Evolutionary conservation across 2,888 invertebrate species (phyloP), one percentile per base, ranked within the genome.

Genomic region (Brachyptera putata): DNA sequence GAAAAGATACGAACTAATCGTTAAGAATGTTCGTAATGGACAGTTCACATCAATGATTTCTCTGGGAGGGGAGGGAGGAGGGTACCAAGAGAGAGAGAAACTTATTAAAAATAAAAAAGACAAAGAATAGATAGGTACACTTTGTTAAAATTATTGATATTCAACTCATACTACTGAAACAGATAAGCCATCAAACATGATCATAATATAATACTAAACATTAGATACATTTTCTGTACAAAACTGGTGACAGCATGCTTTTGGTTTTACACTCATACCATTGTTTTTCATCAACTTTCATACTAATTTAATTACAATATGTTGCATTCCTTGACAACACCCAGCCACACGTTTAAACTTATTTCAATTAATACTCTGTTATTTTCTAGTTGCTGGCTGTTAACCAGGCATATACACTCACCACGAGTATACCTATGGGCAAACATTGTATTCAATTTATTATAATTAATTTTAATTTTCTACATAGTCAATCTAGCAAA

Each of bases 61-160:
- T n/a, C 4, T 5, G 39, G 39, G 39, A 16, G 39, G 39, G 39
- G 39, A 39, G 16, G 39, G 39, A 3, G 13, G 3, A n/a, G 41
- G 41, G n/a, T n/a, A n/a, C n/a, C n/a, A n/a, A n/a, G n/a, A n/a
- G n/a, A n/a, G n/a, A n/a, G n/a, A n/a, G n/a, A 16, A 41, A 46
- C 46, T 46, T 46, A 46, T 46, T 46, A 21, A 46, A 48, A 65
- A 63, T 13, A 69, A 67, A 64, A 66, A 70, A 57, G 30, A 43
- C 21, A 49, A 60, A 55, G 39, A 57, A 43, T n/a, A n/a, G n/a
- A n/a, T n/a, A n/a, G n/a, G n/a, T n/a, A n/a, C n/a, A n/a, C n/a
- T n/a, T n/a, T n/a, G n/a, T n/a, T n/a, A n/a, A n/a, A n/a, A n/a
- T n/a, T n/a, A n/a, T n/a, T n/a, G n/a, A n/a, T n/a, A n/a, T n/a